phyloP scores from a whole-genome alignment of 2,888 invertebrate species.

The Lithosia quadra region DNA sequence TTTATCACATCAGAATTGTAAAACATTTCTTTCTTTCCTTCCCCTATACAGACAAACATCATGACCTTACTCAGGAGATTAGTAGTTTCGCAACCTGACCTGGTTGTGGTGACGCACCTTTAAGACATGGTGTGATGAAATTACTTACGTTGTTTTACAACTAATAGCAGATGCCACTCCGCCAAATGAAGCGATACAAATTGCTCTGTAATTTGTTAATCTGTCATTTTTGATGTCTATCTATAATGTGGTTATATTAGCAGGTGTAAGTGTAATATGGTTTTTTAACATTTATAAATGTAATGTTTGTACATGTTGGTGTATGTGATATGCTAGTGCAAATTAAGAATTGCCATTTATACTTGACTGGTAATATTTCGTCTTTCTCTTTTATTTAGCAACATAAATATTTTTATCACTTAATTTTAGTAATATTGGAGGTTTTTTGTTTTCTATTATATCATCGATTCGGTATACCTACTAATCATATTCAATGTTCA shows the following conservation, averaged over 20 bases:
- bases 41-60: constrained; percentile 9
- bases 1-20: not conserved
- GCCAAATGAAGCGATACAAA: constrained; percentile 40
- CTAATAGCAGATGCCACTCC: constrained; percentile 37
- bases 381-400: not conserved
- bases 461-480: too few relatives aligned
- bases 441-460: too few relatives aligned
- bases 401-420: not conserved
- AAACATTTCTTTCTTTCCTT: constrained; percentile 13
- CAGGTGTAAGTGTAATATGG: not conserved
- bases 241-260: constrained; percentile 4
- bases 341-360: not conserved
- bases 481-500: too few relatives aligned
- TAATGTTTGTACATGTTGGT: not conserved
- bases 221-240: constrained; percentile 30
- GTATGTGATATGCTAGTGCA: not conserved
- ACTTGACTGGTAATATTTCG: not conserved
- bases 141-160: constrained; percentile 52
- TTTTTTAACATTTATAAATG: not conserved
- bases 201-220: constrained; percentile 45
- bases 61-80: constrained; percentile 52
- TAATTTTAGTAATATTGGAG: too few relatives aligned
- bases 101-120: constrained; percentile 56
- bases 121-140: constrained; percentile 51
- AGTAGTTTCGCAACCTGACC: constrained; percentile 56